Base-by-base conservation (phyloP, 2,113 vertebrate species). In the Galeopterus variegatus region DNA sequence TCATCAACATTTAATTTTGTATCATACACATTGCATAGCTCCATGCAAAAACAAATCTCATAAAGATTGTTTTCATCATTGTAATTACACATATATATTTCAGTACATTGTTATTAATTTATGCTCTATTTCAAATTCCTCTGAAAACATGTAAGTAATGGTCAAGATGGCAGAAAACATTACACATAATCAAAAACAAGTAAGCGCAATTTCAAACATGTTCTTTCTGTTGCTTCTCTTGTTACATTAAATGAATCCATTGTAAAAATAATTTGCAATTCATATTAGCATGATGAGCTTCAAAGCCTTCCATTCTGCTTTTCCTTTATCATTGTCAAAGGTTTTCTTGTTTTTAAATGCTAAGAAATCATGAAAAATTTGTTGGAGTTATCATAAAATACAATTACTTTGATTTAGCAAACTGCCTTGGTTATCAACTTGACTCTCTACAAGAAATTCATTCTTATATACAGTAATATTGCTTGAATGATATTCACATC, bases 241-340 rank as follows among this genome's bases (percentile, higher is more conserved):
- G 10, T 60, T 60, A 52, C 24, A 56, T 1, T 79, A 60, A 93
- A 85, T 81, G 52, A 60, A 72, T 28, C 2, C 21, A 94, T n/a
- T 85, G 10, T 41, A 70, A 70, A 90, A 85, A 89, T 75, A 81
- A 73, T 85, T 76, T 92, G 28, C 15, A 95, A 82, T 93, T 95
- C 75, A 64, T 52, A 64, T 93, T 81, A 82, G 24, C 13, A 81
- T 33, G 24, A 81, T 33, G 24, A 36, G 18, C 12, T 86, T 94
- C 70, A 33, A 83, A 69, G 56, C 4, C 10, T 90, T 69, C 33
- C 11, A 41, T 73, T 81, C 31, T 73, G 12, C 3, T 83, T 88
- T 77, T 92, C 12, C 56, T 91, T 95, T 33, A 88, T 33, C 48
- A 81, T 48, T 93, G 56, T 62, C 50, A 97, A 83, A 90, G 41